Evolutionary conservation across 1,140 invertebrate species (phyloP), one percentile per base, ranked within the genome.

Genomic region (Penaeus indicus): DNA sequence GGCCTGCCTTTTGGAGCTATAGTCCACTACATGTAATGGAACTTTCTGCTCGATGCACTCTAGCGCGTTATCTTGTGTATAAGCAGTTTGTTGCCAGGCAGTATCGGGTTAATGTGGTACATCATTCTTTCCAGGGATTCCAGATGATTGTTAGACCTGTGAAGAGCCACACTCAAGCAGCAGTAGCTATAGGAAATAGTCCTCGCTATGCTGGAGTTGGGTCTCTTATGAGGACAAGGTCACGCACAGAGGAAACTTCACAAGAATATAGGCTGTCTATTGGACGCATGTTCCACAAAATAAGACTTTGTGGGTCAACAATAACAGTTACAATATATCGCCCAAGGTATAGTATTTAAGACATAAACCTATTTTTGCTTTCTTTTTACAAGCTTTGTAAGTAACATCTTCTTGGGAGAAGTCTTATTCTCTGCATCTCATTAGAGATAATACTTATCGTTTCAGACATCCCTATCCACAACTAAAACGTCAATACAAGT

Each of bases 251-350:
- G 21, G 89, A 88, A 84, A 32, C 83, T 3, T 94, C 94, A 47
- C 95, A 96, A 91, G 95, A 96, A 90, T 97, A 96, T 92, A 94
- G 97, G 84, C 93, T 99, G 3, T 99, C 98, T 87, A 99, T 99
- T 91, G 98, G 98, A 0, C 94, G 97, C 88, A 96, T 99, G 91
- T 99, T 99, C 94, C 98, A 99, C 92, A 97, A 96, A 92, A 95
- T 99, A 89, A 95, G 95, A 0, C 92, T 98, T 0, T 95, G 94
- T 88, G 97, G 96, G 21, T 96, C 96, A 77, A 96, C 96, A 62
- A 98, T 99, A 91, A 97, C 96, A 11, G 97, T 99, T 7, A 99
- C 97, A 0, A 94, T 97, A 92, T 99, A 98, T 92, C 94, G 97
- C 91, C 98, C 98, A 72, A 96, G 97, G 97, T 97, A 93, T 93